Conservation (phyloP, 2,797 vertebrate genomes). For the Falco peregrinus region DNA sequence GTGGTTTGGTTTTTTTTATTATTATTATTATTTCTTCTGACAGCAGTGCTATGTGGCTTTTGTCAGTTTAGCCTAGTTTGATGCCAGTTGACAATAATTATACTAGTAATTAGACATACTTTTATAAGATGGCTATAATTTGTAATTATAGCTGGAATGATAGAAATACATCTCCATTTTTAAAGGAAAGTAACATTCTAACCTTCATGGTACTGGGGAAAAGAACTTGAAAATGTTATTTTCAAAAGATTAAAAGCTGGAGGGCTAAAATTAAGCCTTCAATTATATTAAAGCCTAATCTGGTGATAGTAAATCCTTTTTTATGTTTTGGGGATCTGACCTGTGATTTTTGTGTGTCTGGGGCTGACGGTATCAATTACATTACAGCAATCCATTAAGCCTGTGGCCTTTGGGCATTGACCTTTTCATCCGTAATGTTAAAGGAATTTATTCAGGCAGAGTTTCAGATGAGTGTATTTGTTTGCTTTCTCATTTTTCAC, state of each 20-base stretch:
- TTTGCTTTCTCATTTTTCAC: neutral
- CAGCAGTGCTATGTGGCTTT: neutral
- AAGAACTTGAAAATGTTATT: slow-evolving; percentile 1
- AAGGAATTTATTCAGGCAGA: neutral
- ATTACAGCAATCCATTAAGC: neutral
- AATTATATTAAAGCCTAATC: slow-evolving; percentile 27
- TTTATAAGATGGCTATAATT: neutral
- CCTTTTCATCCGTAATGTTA: neutral
- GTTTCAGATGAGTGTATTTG: neutral
- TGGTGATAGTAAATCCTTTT: slow-evolving; percentile 14
- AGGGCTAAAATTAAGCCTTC: slow-evolving; percentile 45
- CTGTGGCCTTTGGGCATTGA: neutral
- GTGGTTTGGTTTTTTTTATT: neutral
- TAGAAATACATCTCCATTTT: neutral
- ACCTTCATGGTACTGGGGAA: neutral
- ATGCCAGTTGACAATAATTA: slow-evolving; percentile 19
- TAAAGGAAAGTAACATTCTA: neutral
- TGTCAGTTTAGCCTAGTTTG: slow-evolving; percentile 28
- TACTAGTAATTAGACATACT: neutral
- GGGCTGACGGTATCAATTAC: slow-evolving; percentile 14
- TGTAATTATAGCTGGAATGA: slow-evolving; percentile 10
- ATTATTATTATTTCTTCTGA: neutral
- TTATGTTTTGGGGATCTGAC: neutral
- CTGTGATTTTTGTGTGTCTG: neutral
- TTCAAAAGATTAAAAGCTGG: slow-evolving; percentile 13